Evolutionary conservation across 2,888 invertebrate species (phyloP), one percentile per base, ranked within the genome.

Genomic region (Cremastobaeus sp.): DNA sequence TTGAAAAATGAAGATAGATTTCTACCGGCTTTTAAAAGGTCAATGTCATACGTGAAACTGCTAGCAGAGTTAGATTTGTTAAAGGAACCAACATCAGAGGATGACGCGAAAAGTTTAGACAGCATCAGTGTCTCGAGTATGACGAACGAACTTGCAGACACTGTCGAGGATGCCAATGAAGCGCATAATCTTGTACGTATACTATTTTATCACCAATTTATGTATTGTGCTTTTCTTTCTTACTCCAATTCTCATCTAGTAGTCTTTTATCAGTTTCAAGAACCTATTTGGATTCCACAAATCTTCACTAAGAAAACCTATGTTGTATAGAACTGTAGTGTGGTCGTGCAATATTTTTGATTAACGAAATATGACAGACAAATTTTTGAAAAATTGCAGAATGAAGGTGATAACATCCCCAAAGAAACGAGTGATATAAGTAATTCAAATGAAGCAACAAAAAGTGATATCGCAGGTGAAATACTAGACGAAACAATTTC

Each of bases 51-150:
- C 83, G 88, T 92, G 3, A 92, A 92, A 81, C 89, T 95, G 64
- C 88, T 95, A 37, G 91, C 92, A 45, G 94, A 95, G 79, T 85
- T 95, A 45, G 94, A 94, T 86, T 86, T 93, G 55, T 78, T 92
- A 20, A 92, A 91, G 76, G 92, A 92, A 76, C 86, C 88, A 3
- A 82, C 86, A 1, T 87, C 88, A 0, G 92, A 92, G 65, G 92
- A 92, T 57, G 91, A 91, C 74, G 83, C 88, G 0, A 88, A 90
- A 39, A 91, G 91, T 21, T 80, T 91, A 30, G 90, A 90, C 74
- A 91, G 90, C 60, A 89, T 90, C 52, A 90, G 91, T 75, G 84
- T 89, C 35, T 88, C 89, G 0, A 89, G 90, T 75, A 88, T 86
- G 6, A 86, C 84, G 45, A 86, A 86, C 55, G 88, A 86, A 65